These are phyloP conservation scores for Salvelinus namaycush DNA, from an alignment of 2,113 vertebrate species.

Conservation along the genomic window DNA sequence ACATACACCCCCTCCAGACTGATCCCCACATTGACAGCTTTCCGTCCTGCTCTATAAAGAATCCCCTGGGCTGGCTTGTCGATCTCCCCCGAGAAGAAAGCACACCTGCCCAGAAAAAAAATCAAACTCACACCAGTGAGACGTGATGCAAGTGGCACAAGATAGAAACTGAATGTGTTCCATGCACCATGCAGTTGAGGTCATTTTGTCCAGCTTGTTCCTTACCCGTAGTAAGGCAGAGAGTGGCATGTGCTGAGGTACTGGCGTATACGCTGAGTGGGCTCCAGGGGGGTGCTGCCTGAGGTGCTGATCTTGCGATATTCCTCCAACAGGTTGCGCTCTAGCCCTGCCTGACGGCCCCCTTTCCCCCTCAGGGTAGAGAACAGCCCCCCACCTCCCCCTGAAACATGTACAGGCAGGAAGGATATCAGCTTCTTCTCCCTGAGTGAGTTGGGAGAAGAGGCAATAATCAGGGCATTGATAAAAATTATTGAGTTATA, in stretches of 20 bases:
- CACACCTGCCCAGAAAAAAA: constrained; percentile 71
- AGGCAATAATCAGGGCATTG: background rate
- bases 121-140: background rate
- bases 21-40: constrained; percentile 82
- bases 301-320: constrained; percentile 72
- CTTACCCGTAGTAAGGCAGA: constrained; percentile 88
- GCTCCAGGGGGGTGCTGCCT: constrained; percentile 31
- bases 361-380: constrained; percentile 78
- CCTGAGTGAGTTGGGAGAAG: constrained; percentile 44
- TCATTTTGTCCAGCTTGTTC: no score
- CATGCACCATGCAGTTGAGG: no score
- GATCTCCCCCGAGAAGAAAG: constrained; percentile 84
- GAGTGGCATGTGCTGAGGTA: constrained; percentile 85
- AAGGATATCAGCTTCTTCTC: constrained; percentile 84
- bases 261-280: constrained; percentile 67
- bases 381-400: constrained; percentile 74
- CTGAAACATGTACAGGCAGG: constrained; percentile 80
- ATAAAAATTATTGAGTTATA: background rate
- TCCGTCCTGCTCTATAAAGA: constrained; percentile 81
- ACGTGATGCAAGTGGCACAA: background rate
- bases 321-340: constrained; percentile 79
- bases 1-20: constrained; percentile 88
- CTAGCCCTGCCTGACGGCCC: constrained; percentile 67
- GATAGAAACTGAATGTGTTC: background rate
- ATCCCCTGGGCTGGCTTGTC: constrained; percentile 85